A percentile compares a stretch with the other conserved stretches of the same genome.
phyloP scores from a whole-genome alignment of 1,140 invertebrate genomes.

The Amyelois transitella region DNA sequence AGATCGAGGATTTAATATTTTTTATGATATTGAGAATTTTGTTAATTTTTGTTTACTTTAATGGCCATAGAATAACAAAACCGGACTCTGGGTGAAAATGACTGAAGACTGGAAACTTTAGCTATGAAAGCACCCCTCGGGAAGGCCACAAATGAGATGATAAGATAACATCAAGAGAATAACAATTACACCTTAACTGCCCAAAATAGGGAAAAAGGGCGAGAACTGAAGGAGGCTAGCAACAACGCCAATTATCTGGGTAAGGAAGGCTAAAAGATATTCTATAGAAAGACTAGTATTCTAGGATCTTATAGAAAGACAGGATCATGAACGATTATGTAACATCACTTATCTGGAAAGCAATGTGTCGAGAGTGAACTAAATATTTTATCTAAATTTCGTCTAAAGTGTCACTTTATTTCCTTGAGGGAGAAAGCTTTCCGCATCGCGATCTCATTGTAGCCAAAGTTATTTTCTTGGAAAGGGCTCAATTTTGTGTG shows the following conservation, averaged over 20 bases:
- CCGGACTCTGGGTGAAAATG: too few species aligned
- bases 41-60: not conserved
- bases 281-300: too few species aligned
- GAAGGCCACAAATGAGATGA: too few species aligned
- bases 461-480: conserved; percentile 30
- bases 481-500: conserved; percentile 44
- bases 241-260: too few species aligned
- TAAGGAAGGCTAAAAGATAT: too few species aligned
- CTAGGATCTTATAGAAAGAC: not conserved
- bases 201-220: too few species aligned
- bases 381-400: conserved; percentile 12
- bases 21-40: not conserved
- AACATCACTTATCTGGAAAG: conserved; percentile 2
- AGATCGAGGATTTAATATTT: too few species aligned
- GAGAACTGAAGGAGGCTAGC: too few species aligned
- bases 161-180: too few species aligned
- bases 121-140: too few species aligned
- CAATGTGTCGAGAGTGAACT: conserved; percentile 5
- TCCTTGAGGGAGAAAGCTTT: conserved; percentile 5
- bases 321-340: conserved; percentile 8
- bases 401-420: conserved; percentile 4
- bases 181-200: too few species aligned
- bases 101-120: too few species aligned
- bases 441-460: conserved; percentile 26
- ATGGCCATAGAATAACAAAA: not conserved